These are phyloP conservation scores for Oncorhynchus nerka DNA, from an alignment of 2,113 vertebrate species.

Conservation along the genomic window DNA sequence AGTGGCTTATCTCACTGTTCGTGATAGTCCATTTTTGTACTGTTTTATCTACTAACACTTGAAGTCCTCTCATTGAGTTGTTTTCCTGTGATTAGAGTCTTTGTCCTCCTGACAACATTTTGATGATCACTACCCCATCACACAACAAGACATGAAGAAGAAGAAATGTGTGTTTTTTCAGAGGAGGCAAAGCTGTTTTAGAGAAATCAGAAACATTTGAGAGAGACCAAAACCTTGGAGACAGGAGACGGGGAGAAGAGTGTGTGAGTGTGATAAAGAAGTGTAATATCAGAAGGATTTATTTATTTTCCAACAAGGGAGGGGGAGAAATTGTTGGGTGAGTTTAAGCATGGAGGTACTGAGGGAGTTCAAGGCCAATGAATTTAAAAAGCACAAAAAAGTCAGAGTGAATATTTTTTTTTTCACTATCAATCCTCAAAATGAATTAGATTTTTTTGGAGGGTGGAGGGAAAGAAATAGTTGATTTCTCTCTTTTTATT, in stretches of 20 bases:
- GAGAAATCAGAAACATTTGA: slow-evolving; percentile 12
- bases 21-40: not conserved
- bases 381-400: slow-evolving; percentile 68
- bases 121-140: not conserved
- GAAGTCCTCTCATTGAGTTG: not conserved
- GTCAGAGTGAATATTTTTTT: slow-evolving; percentile 44
- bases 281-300: slow-evolving; percentile 74
- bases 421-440: slow-evolving; percentile 74
- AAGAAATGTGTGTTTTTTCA: not conserved
- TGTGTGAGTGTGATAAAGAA: slow-evolving; percentile 64
- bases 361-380: slow-evolving; percentile 67
- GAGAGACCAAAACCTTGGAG: slow-evolving; percentile 30
- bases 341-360: slow-evolving; percentile 56
- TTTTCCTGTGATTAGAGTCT: not conserved
- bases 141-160: not conserved
- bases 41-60: not conserved
- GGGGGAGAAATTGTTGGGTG: slow-evolving; percentile 58
- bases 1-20: not conserved
- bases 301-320: slow-evolving; percentile 66
- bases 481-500: slow-evolving; percentile 59
- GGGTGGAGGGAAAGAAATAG: slow-evolving; percentile 10
- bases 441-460: slow-evolving; percentile 63
- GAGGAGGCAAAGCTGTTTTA: slow-evolving; percentile 19
- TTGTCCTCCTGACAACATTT: not conserved
- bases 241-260: slow-evolving; percentile 31